Percentiles rank a stretch among this genome's conserved stretches.
phyloP scores from a whole-genome alignment of 2,797 vertebrate genomes.

The Acestrorhynchus altus region DNA sequence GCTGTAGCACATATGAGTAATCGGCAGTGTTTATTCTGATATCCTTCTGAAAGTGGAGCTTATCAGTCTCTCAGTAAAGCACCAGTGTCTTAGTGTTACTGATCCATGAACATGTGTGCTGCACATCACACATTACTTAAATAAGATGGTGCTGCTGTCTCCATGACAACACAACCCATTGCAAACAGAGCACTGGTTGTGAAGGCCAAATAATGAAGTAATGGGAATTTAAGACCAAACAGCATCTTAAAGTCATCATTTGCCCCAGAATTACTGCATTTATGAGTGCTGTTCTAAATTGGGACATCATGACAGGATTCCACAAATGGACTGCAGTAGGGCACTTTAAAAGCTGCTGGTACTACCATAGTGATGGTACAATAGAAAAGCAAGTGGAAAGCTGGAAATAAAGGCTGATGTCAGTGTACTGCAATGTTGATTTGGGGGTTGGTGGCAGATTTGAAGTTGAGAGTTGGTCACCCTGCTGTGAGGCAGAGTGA shows the following conservation, averaged over 20 bases:
- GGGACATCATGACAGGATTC: neutral
- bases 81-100: conserved; percentile 19
- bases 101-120: conserved; percentile 43
- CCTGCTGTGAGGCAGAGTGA: conserved; percentile 22
- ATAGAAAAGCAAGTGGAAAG: conserved; percentile 1
- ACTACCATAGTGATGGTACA: neutral
- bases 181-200: neutral
- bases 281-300: neutral
- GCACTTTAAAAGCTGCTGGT: neutral
- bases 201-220: conserved; percentile 24
- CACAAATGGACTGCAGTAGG: neutral
- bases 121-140: conserved; percentile 29
- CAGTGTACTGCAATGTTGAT: neutral
- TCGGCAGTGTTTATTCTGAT: conserved; percentile 38
- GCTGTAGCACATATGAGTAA: conserved; percentile 13
- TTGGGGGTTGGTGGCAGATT: conserved; percentile 14
- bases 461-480: conserved; percentile 7
- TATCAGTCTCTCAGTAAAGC: conserved; percentile 28
- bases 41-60: conserved; percentile 40
- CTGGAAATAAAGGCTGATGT: conserved; percentile 14
- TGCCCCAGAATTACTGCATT: neutral
- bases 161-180: conserved; percentile 41
- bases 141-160: conserved; percentile 26
- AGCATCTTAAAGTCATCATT: conserved; percentile 2
- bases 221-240: conserved; percentile 1